These are phyloP conservation scores for Zingel zingel DNA, from an alignment of 2,113 vertebrate genomes.

Conservation along the genomic window DNA sequence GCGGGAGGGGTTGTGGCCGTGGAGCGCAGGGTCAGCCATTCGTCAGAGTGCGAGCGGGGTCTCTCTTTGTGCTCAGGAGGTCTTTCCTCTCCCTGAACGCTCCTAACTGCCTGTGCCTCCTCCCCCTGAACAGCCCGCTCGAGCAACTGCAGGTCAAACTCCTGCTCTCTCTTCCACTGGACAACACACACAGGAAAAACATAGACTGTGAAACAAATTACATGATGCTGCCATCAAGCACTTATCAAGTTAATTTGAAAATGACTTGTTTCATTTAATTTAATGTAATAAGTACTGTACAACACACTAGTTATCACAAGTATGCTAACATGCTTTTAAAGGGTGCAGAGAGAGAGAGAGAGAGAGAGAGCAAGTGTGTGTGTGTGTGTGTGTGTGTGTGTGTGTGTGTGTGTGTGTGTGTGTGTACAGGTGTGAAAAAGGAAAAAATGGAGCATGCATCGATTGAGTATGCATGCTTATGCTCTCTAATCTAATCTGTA, in stretches of 20 bases:
- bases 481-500: slow-evolving; percentile 43
- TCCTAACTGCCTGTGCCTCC: slow-evolving; percentile 79
- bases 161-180: slow-evolving; percentile 98
- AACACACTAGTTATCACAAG: slow-evolving; percentile 15
- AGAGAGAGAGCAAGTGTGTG: neutral
- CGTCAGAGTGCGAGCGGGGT: slow-evolving; percentile 84
- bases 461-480: slow-evolving; percentile 56
- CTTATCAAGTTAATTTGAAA: slow-evolving; percentile 26
- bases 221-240: slow-evolving; percentile 20
- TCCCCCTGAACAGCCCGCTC: slow-evolving; percentile 92
- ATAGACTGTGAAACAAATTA: slow-evolving; percentile 50
- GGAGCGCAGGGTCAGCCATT: slow-evolving; percentile 90
- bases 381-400: slow-evolving; percentile 30
- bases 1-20: slow-evolving; percentile 82
- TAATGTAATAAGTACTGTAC: slow-evolving; percentile 1
- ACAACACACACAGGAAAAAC: slow-evolving; percentile 64
- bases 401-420: slow-evolving; percentile 31
- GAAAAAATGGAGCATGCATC: slow-evolving; percentile 61
- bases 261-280: slow-evolving; percentile 29
- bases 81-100: slow-evolving; percentile 89
- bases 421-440: slow-evolving; percentile 39
- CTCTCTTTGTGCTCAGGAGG: slow-evolving; percentile 83
- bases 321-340: slow-evolving; percentile 19
- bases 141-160: slow-evolving; percentile 98
- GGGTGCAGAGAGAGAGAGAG: neutral